These are phyloP conservation scores for Heliconius ethilla DNA, from an alignment of 2,888 invertebrate genomes.

Conservation along the genomic window DNA sequence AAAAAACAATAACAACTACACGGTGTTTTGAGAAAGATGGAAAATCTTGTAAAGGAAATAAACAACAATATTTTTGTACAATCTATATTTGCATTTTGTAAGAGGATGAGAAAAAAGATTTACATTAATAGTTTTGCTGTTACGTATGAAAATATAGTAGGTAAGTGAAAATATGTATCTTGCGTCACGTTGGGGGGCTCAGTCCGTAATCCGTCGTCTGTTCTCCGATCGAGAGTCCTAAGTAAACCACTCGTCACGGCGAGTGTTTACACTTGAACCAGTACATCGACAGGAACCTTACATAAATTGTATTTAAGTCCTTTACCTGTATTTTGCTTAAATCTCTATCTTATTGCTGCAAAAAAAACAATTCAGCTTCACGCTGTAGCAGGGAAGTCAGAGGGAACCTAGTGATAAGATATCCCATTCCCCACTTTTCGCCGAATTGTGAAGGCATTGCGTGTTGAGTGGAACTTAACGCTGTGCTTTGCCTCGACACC, in stretches of 20 bases:
- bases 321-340: conserved; percentile 9
- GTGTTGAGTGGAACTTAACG: no score
- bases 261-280: conserved; percentile 64
- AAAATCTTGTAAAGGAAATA: neutral
- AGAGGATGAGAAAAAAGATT: conserved; percentile 9
- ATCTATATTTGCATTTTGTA: conserved; percentile 10
- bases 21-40: neutral
- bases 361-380: no score
- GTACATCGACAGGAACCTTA: conserved; percentile 60
- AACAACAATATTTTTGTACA: conserved; percentile 18
- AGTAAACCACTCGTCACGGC: conserved; percentile 66
- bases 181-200: conserved; percentile 42
- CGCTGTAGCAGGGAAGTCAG: no score
- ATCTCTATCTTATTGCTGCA: neutral
- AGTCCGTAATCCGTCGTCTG: conserved; percentile 64
- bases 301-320: conserved; percentile 53
- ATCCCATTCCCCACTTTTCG: no score
- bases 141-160: neutral
- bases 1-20: neutral
- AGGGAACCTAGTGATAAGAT: no score
- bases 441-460: no score
- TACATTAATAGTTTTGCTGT: neutral
- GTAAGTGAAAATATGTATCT: conserved; percentile 26
- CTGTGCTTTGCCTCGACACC: no score
- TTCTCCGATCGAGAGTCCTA: conserved; percentile 64